phyloP scores from a whole-genome alignment of 1,140 invertebrate genomes.

The Kradibia gibbosae region DNA sequence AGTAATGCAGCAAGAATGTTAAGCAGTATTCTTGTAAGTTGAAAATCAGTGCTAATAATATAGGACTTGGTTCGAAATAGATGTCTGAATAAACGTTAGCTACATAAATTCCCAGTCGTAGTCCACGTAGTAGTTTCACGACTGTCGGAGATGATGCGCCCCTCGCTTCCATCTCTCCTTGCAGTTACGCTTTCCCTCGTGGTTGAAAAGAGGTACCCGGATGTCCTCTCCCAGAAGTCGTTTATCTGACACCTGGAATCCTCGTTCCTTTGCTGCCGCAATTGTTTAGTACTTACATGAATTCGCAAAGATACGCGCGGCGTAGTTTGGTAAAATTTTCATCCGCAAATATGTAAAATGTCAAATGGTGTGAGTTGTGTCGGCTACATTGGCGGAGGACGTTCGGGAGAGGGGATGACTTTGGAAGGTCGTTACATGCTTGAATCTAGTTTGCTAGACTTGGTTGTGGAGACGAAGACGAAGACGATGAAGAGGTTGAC shows the following conservation, averaged over 20 bases:
- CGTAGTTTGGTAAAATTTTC: slow-evolving; percentile 47
- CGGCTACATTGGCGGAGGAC: neutral
- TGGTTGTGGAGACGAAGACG: neutral
- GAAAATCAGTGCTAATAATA: neutral
- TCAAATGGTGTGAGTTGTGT: slow-evolving; percentile 16
- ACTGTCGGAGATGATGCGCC: neutral
- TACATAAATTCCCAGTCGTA: neutral
- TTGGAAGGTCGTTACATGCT: neutral
- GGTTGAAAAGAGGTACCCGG: slow-evolving; percentile 11
- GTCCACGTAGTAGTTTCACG: neutral
- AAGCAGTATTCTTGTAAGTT: neutral
- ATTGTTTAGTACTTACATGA: slow-evolving; percentile 10
- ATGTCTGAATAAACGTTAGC: neutral
- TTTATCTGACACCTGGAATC: neutral
- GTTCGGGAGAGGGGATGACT: neutral
- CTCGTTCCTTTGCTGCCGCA: neutral
- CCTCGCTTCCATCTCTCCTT: neutral
- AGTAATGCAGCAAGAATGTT: neutral
- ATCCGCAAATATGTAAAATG: slow-evolving; percentile 51
- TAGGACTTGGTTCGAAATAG: neutral
- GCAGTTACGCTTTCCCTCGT: neutral
- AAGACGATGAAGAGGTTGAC: neutral
- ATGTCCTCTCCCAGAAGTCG: slow-evolving; percentile 33
- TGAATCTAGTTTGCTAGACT: slow-evolving; percentile 14
- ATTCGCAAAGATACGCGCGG: slow-evolving; percentile 4